Percentiles rank a stretch among this genome's conserved stretches.
These are phyloP conservation scores for Edolisoma coerulescens DNA, from an alignment of 2,113 vertebrate genomes.

Conservation along the genomic window DNA sequence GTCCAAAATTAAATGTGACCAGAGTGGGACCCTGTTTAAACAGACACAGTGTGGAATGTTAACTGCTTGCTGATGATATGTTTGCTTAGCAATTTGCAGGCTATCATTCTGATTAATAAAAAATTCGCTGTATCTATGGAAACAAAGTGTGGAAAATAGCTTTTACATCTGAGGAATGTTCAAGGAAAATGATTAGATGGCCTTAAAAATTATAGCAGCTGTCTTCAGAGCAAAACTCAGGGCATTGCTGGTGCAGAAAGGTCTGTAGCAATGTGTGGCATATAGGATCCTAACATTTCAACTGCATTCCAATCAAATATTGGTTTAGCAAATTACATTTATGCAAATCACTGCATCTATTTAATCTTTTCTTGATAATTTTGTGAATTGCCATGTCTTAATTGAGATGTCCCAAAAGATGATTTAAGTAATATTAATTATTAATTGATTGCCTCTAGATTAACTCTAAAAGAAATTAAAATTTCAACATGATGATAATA, in stretches of 20 bases:
- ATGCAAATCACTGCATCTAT: background rate
- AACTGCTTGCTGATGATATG: background rate
- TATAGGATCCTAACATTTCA: background rate
- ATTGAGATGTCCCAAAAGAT: background rate
- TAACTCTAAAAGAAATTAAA: background rate
- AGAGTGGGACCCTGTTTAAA: background rate
- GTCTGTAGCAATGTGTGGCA: background rate
- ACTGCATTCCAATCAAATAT: background rate
- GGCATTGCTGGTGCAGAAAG: background rate
- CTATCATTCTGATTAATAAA: constrained; percentile 45
- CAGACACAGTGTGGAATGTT: background rate
- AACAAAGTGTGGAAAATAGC: constrained; percentile 45
- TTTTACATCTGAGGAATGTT: constrained; percentile 24
- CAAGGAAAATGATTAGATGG: constrained; percentile 7
- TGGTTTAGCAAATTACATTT: background rate
- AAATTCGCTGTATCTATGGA: constrained; percentile 49
- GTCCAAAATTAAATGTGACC: background rate
- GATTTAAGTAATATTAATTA: background rate
- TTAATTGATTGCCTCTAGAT: background rate
- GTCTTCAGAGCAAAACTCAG: background rate
- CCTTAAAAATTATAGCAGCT: background rate
- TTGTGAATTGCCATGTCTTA: background rate
- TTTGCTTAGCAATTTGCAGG: constrained; percentile 45
- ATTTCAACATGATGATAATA: background rate
- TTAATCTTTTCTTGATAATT: background rate